Base-by-base conservation (phyloP, 2,888 invertebrate genomes). In the Drosophila gaucha region DNA sequence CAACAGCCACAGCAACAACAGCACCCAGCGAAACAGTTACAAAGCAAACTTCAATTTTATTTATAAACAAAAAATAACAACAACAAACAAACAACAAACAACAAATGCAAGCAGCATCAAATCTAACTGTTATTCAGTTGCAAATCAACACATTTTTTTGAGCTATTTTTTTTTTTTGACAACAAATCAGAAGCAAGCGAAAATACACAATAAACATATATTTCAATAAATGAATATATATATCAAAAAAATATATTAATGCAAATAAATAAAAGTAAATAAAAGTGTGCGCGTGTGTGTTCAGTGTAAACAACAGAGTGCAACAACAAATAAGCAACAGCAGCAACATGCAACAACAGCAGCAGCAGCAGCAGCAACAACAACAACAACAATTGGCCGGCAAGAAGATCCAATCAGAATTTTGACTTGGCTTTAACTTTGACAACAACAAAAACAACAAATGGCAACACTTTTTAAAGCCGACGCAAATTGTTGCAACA, bases 301-400 rank as follows among this genome's bases (percentile, higher is more conserved):
- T 60, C 62, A 80, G 85, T 85, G 85, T 65, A 47, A 79, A 46
- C 77, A 79, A 49, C 54, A 43, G 22, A 62, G 22, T 55, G 55
- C 50, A 57, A 24, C 38, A 46, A 35, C 50, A 38, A 43, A 44
- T 33, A 35, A 33, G n/a, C 50, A 56, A 52, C 33, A 43, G 44
- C 49, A 46, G 31, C 46, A 47, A 46, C 46, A 31, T 35, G 49
- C 39, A 47, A 35, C 65, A 55, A 14, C 39, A 41, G 1, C 36
- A 20, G 6, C 39, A 43, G 18, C 31, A 47, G 14, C 43, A 50
- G 0, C 60, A 54, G 57, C 49, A 41, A 14, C 58, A 39, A 33
- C 36, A 57, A 55, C 31, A 57, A 57, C 24, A n/a, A 6, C 56
- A 56, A 44, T 41, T 30, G 30, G 24, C 50, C 20, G 9, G 18